Evolutionary conservation across 2,113 vertebrate genomes (phyloP), one percentile per base, ranked within the genome.

Genomic region (Oncorhynchus keta): DNA sequence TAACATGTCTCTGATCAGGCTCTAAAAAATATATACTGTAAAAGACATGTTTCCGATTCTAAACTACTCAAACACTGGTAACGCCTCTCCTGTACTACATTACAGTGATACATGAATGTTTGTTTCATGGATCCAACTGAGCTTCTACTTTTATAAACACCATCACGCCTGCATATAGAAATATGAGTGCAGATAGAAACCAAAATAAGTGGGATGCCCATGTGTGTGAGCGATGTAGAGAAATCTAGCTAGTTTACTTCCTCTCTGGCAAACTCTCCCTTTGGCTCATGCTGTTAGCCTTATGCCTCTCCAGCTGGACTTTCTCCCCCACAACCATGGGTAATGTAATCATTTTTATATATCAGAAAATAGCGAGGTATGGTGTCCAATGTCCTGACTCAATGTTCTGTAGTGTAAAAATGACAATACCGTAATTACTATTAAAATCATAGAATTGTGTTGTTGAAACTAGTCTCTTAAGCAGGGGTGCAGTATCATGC

Each of bases 251-350:
- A 80, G 85, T 83, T 75, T 87, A 88, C 90, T 92, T 93, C 93
- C 91, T 92, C 84, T 89, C 81, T 88, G 89, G 88, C 88, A 86
- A 79, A 81, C 12, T 66, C 79, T 79, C 78, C 66, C 55, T 76
- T 80, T 72, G 73, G 85, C 80, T 88, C 92, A 89, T 72, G 91
- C 92, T 93, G 92, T 55, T 89, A 73, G 88, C 92, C 92, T 90
- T 93, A 92, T 93, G 93, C 80, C 87, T 87, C 86, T 87, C 91
- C 91, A 93, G 90, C 92, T 93, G 92, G 90, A 89, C 88, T 59
- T 84, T 67, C 74, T 76, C 70, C 61, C 82, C 80, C 80, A 81
- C 72, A 74, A 80, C 77, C 82, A 80, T 73, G 83, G 68, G 77
- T 75, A 73, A 64, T 59, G 80, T 72, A 20, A 48, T 67, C 39